Evolutionary conservation across 2,113 vertebrate genomes (phyloP).

Genomic region (Strix aluco): DNA sequence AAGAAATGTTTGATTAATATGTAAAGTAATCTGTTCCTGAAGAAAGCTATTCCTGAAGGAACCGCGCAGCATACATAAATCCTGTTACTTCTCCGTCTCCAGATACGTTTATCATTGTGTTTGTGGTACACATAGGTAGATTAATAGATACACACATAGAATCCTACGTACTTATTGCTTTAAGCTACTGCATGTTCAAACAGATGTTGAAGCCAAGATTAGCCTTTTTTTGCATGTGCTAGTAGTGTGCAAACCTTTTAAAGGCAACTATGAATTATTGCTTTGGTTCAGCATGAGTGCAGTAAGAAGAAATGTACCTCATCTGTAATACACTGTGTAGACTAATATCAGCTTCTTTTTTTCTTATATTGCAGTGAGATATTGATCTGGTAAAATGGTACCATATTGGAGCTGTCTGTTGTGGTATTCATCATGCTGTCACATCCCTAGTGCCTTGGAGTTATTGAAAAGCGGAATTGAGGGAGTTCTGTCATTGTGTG

Average conservation of each 20-base stretch:
- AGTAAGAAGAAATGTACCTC: conserved; percentile 95
- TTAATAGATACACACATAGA: conserved; percentile 44
- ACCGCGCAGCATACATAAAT: background rate
- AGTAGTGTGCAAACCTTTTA: conserved; percentile 85
- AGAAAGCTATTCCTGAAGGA: conserved; percentile 45
- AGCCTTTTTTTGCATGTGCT: conserved; percentile 82
- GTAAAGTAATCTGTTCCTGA: conserved; percentile 32
- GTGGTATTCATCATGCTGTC: conserved; percentile 99
- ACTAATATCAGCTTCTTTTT: conserved; percentile 99
- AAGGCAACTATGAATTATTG: conserved; percentile 93
- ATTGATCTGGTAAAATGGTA: conserved; percentile 99
- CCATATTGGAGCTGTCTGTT: conserved; percentile 99
- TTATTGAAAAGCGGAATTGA: conserved; percentile 99
- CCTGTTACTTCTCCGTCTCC: conserved; percentile 8
- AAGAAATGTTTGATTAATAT: conserved; percentile 35
- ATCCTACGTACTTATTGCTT: conserved; percentile 43
- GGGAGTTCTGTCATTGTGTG: conserved; percentile 92
- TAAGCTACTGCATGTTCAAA: conserved; percentile 80
- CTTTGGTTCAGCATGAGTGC: conserved; percentile 93
- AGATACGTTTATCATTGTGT: conserved; percentile 34
- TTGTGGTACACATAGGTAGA: conserved; percentile 59
- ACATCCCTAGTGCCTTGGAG: conserved; percentile 93
- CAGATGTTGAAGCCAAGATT: conserved; percentile 88
- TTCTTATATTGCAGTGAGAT: conserved; percentile 99
- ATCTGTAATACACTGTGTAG: conserved; percentile 99